Conservation (phyloP, 2,113 vertebrate genomes). For the Menura novaehollandiae region DNA sequence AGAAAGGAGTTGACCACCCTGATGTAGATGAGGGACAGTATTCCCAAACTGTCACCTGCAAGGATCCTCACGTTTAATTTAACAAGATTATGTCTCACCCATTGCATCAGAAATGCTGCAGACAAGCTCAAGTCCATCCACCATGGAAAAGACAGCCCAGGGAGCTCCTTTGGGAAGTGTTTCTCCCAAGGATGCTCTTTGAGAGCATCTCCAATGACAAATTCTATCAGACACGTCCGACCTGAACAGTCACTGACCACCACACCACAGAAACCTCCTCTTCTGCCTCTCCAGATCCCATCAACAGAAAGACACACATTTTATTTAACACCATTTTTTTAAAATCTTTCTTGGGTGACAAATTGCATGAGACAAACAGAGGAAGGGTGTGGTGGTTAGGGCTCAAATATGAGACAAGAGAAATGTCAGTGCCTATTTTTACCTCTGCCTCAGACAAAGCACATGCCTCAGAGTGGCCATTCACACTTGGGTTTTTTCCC, state of each 20-base stretch:
- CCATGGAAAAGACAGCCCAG: neutral
- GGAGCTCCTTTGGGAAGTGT: neutral
- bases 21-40: neutral
- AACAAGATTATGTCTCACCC: neutral
- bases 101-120: neutral
- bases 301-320: neutral
- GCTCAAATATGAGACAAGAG: neutral
- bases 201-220: neutral
- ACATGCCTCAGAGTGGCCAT: neutral
- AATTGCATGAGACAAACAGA: neutral
- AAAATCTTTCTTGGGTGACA: neutral
- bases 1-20: neutral
- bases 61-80: neutral
- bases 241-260: neutral
- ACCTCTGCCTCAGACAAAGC: neutral
- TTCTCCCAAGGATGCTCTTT: neutral
- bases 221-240: neutral
- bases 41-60: neutral
- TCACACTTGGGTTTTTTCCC: neutral
- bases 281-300: neutral
- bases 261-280: neutral
- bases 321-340: neutral
- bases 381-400: neutral
- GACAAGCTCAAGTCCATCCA: neutral
- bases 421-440: conserved; percentile 44